Evolutionary conservation across 2,888 invertebrate genomes (phyloP).

Genomic region (Melolontha melolontha): DNA sequence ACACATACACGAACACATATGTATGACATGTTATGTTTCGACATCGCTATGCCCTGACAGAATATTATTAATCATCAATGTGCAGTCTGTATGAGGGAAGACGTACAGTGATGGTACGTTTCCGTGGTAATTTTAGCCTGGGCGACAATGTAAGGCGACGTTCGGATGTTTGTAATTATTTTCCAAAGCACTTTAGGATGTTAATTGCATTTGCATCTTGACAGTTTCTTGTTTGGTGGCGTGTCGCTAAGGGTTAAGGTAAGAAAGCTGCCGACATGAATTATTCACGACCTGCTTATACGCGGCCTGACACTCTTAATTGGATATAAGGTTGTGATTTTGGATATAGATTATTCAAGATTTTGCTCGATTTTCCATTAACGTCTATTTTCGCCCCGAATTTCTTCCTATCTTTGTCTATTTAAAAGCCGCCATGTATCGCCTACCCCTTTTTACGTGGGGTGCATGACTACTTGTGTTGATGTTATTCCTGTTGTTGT

Average conservation of each 20-base stretch:
- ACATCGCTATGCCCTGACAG: no score
- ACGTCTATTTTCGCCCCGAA: conserved; percentile 34
- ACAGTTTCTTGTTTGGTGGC: conserved; percentile 65
- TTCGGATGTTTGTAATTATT: conserved; percentile 64
- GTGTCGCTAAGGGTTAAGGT: conserved; percentile 65
- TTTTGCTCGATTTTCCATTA: conserved; percentile 59
- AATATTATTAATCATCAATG: no score
- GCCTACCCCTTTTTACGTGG: no score
- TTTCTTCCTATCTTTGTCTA: no score
- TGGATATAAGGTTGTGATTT: conserved; percentile 65
- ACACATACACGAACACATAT: no score
- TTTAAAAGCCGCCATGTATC: no score
- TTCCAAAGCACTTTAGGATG: conserved; percentile 63
- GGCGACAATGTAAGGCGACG: conserved; percentile 45
- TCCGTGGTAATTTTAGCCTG: conserved; percentile 41
- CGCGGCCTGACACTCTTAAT: conserved; percentile 64
- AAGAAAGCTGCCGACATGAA: conserved; percentile 65
- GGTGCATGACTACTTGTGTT: no score
- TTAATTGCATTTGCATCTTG: conserved; percentile 67
- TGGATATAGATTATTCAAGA: conserved; percentile 64
- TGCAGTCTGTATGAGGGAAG: no score
- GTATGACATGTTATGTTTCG: no score
- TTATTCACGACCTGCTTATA: conserved; percentile 62
- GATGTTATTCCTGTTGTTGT: no score
- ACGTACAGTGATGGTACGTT: conserved; percentile 1